A percentile compares a stretch with the other conserved stretches of the same genome.
phyloP scores from a whole-genome alignment of 2,888 invertebrate species.

The Brenthis ino region DNA sequence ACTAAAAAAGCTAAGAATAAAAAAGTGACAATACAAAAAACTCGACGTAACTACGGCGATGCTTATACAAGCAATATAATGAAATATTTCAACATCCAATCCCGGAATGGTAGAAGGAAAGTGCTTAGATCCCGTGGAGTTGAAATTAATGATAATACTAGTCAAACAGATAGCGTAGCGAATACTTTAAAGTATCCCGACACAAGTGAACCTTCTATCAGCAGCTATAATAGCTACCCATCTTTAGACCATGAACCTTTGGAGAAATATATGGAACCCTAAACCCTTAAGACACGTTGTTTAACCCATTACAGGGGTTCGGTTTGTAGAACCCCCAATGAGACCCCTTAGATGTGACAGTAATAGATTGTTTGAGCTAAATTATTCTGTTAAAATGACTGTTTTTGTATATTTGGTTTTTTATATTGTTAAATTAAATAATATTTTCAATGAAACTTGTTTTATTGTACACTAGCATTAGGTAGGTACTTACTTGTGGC shows the following conservation, averaged over 20 bases:
- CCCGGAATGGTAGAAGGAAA: not conserved
- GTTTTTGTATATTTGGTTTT: too few relatives aligned
- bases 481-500: too few relatives aligned
- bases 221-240: conserved; percentile 50
- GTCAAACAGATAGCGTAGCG: conserved; percentile 18
- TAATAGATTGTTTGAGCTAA: too few relatives aligned
- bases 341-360: too few relatives aligned
- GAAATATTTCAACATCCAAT: not conserved
- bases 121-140: not conserved
- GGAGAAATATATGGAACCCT: conserved; percentile 34
- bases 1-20: conserved; percentile 5
- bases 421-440: too few relatives aligned
- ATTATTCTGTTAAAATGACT: too few relatives aligned
- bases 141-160: not conserved
- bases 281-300: not conserved
- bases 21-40: conserved; percentile 8
- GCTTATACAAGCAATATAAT: not conserved
- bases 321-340: not conserved
- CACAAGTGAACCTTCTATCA: conserved; percentile 45
- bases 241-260: conserved; percentile 57
- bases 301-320: not conserved
- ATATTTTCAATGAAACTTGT: too few relatives aligned
- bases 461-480: too few relatives aligned
- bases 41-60: conserved; percentile 3
- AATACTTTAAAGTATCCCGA: conserved; percentile 34